These are phyloP conservation scores for Bradypodion pumilum DNA, from an alignment of 2,797 vertebrate genomes.

Conservation along the genomic window DNA sequence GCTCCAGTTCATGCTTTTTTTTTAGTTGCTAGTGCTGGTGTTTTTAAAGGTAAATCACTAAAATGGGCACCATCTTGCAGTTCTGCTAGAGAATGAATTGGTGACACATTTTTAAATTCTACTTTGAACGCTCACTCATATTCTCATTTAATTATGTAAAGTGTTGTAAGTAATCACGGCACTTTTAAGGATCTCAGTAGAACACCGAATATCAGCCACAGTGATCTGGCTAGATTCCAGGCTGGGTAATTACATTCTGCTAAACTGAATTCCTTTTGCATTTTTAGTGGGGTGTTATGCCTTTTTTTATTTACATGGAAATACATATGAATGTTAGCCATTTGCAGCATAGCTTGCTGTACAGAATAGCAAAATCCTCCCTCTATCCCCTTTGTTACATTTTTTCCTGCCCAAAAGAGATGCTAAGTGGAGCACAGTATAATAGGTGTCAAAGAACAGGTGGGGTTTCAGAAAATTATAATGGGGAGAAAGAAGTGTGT, in stretches of 20 bases:
- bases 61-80: slow-evolving; percentile 25
- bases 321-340: slow-evolving; percentile 25
- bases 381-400: slow-evolving; percentile 15
- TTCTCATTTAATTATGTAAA: slow-evolving; percentile 11
- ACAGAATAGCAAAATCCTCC: slow-evolving; percentile 36
- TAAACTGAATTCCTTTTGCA: slow-evolving; percentile 35
- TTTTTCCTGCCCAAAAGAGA: slow-evolving; percentile 30
- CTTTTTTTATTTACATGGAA: slow-evolving; percentile 47
- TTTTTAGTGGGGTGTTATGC: slow-evolving; percentile 46
- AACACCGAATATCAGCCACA: slow-evolving; percentile 16
- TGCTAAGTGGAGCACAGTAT: slow-evolving; percentile 8
- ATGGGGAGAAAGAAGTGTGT: background rate
- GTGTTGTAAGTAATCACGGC: slow-evolving; percentile 38
- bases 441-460: slow-evolving; percentile 11
- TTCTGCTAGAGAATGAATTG: slow-evolving; percentile 19
- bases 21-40: slow-evolving; percentile 17
- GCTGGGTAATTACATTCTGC: slow-evolving; percentile 39
- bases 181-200: slow-evolving; percentile 20
- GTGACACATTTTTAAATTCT: background rate
- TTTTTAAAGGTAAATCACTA: slow-evolving; percentile 3
- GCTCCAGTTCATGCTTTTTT: slow-evolving; percentile 41
- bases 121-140: slow-evolving; percentile 38
- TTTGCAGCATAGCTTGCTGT: slow-evolving; percentile 24
- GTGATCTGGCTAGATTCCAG: slow-evolving; percentile 28
- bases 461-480: slow-evolving; percentile 27